Percentiles rank a stretch among this genome's conserved stretches.
Evolutionary conservation across 2,797 vertebrate genomes (phyloP).

Genomic region (Ctenochaetus hawaiiensis): DNA sequence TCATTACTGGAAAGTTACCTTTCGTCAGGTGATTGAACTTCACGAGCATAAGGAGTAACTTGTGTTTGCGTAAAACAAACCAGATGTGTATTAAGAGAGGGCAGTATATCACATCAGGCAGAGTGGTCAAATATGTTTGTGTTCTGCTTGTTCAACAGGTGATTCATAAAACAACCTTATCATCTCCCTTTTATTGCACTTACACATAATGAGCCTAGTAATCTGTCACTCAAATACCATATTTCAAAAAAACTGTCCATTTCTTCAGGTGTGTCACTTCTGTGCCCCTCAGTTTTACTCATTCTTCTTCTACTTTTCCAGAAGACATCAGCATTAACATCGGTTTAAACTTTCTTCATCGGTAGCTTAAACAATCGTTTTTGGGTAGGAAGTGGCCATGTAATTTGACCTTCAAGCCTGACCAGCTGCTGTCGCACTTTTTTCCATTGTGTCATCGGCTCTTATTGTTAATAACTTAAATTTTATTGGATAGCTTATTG

Average conservation of each 20-base stretch:
- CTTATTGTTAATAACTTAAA: no score
- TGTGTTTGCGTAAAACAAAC: neutral
- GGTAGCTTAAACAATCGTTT: neutral
- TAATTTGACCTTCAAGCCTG: neutral
- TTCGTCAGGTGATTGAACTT: neutral
- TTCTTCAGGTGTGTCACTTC: neutral
- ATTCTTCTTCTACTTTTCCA: neutral
- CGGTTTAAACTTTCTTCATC: neutral
- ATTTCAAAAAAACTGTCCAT: neutral
- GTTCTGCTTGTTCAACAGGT: neutral
- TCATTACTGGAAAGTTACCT: neutral
- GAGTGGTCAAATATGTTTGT: neutral
- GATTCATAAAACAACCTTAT: neutral
- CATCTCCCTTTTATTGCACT: neutral
- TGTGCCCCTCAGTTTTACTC: neutral
- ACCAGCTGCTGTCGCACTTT: neutral
- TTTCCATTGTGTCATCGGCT: no score
- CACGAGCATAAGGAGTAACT: no score
- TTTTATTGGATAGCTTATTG: no score
- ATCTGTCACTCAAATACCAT: neutral
- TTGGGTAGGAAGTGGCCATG: neutral
- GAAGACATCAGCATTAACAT: neutral
- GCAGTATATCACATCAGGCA: no score
- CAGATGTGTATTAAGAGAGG: neutral
- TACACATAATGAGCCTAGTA: neutral